Evolutionary conservation across 2,797 vertebrate species (phyloP).

Genomic region (Pogonophryne albipinna): DNA sequence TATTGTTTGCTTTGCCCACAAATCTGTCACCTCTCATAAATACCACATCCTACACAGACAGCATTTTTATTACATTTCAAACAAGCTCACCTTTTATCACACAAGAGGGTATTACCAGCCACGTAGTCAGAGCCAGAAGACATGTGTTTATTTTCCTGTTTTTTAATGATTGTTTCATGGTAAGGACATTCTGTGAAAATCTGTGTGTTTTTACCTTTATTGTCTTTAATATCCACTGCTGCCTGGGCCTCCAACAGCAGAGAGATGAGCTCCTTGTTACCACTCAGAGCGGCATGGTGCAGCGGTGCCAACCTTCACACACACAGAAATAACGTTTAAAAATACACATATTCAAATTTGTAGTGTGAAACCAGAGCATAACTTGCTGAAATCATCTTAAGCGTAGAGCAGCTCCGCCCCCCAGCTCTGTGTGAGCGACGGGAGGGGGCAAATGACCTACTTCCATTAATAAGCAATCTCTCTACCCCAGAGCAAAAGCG

Average conservation of each 20-base stretch:
- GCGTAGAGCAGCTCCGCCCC: slow-evolving; percentile 72
- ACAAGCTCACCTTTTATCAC: slow-evolving; percentile 50
- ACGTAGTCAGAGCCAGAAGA: slow-evolving; percentile 8
- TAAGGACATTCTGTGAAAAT: slow-evolving; percentile 4
- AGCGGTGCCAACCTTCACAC: slow-evolving; percentile 92
- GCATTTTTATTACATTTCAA: slow-evolving; percentile 36
- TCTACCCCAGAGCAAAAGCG: slow-evolving; percentile 70
- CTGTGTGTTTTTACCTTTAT: slow-evolving; percentile 87
- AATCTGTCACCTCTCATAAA: slow-evolving; percentile 61
- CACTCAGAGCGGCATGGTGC: slow-evolving; percentile 95
- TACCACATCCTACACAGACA: not conserved
- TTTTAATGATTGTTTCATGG: slow-evolving; percentile 8
- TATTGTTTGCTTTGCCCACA: slow-evolving; percentile 64
- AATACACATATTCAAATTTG: slow-evolving; percentile 63
- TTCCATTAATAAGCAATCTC: slow-evolving; percentile 87
- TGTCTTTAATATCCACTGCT: slow-evolving; percentile 96
- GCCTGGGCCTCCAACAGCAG: slow-evolving; percentile 97
- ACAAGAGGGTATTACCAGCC: slow-evolving; percentile 37
- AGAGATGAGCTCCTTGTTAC: slow-evolving; percentile 95
- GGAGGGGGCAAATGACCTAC: slow-evolving; percentile 83
- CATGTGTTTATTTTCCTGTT: slow-evolving; percentile 36
- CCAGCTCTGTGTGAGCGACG: slow-evolving; percentile 69
- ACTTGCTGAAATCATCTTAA: slow-evolving; percentile 75
- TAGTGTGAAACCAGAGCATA: slow-evolving; percentile 62
- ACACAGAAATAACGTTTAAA: slow-evolving; percentile 53